Evolutionary conservation across 2,888 invertebrate genomes (phyloP), one percentile per base, ranked within the genome.

Genomic region (Lasioglossum calceatum): DNA sequence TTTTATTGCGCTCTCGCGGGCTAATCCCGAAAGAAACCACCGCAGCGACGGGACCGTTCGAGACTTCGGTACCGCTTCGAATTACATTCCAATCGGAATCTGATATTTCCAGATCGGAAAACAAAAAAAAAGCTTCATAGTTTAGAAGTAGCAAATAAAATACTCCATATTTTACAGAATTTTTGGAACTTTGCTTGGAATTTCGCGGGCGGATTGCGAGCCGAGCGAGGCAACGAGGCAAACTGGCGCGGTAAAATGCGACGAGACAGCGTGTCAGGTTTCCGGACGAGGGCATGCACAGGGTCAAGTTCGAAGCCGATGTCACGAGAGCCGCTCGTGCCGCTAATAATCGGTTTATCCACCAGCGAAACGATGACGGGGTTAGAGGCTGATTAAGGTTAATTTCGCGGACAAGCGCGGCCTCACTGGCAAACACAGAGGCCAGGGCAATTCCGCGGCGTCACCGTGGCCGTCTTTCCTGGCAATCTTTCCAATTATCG

Each of bases 271-370:
- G 61, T 61, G 61, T 61, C 27, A 2, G 61, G 61, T 61, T 61
- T 61, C 61, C 27, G n/a, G 27, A 27, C 27, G 61, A 4, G 61
- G 61, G 27, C 27, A 27, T 1, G 61, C 61, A 54, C 82, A 87
- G 87, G 87, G 87, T 87, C 88, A 88, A 85, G 85, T 87, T 82
- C 87, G 84, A 78, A 73, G 82, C 44, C 81, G 64, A 77, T 82
- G 88, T 82, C 86, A 88, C 86, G 86, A 76, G 82, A 81, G 64
- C 61, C 42, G 81, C 86, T 86, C 83, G 88, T 88, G 88, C 80
- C 86, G 84, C 74, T 82, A 79, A 86, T 88, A 88, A 88, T 88
- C 84, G 81, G 88, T 86, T 88, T 86, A 88, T 86, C 84, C 74
- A 77, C 84, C 61, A 50, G 82, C 86, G 86, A 82, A 86, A 81